These are phyloP conservation scores for Brenthis daphne DNA, from an alignment of 2,888 invertebrate genomes.

Conservation along the genomic window DNA sequence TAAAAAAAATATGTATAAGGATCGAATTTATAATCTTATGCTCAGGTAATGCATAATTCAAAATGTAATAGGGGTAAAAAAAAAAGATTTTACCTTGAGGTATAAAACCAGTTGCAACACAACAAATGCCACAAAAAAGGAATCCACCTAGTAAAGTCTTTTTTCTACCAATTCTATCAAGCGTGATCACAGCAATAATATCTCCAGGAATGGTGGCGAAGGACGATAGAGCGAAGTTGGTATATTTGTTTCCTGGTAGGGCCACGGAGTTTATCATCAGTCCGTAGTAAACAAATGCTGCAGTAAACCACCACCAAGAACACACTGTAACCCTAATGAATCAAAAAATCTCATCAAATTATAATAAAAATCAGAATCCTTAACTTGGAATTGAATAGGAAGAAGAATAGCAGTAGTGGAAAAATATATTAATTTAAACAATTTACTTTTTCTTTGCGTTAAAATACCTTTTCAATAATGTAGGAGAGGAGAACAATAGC, in stretches of 20 bases:
- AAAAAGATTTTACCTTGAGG: slow-evolving; percentile 64
- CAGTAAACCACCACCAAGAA: slow-evolving; percentile 89
- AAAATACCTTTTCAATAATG: slow-evolving; percentile 46
- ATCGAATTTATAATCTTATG: too few relatives aligned
- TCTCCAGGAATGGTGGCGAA: slow-evolving; percentile 85
- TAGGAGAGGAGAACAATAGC: slow-evolving; percentile 44
- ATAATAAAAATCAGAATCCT: not conserved
- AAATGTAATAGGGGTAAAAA: not conserved
- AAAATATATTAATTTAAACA: not conserved
- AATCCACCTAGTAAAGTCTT: slow-evolving; percentile 80
- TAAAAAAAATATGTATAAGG: not conserved
- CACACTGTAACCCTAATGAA: slow-evolving; percentile 80
- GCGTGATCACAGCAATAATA: slow-evolving; percentile 75
- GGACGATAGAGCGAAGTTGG: slow-evolving; percentile 87
- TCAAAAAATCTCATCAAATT: not conserved
- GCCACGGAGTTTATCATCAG: slow-evolving; percentile 88
- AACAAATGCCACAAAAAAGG: slow-evolving; percentile 79
- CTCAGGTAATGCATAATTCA: too few relatives aligned
- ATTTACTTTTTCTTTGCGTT: not conserved
- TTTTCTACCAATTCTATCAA: slow-evolving; percentile 83
- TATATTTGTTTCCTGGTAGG: slow-evolving; percentile 87
- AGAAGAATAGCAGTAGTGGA: not conserved
- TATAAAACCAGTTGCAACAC: slow-evolving; percentile 81
- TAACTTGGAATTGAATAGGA: not conserved
- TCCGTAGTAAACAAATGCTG: slow-evolving; percentile 90